Base-by-base conservation (phyloP, 2,113 vertebrate genomes). In the Pseudorhombus dupliciocellatus region DNA sequence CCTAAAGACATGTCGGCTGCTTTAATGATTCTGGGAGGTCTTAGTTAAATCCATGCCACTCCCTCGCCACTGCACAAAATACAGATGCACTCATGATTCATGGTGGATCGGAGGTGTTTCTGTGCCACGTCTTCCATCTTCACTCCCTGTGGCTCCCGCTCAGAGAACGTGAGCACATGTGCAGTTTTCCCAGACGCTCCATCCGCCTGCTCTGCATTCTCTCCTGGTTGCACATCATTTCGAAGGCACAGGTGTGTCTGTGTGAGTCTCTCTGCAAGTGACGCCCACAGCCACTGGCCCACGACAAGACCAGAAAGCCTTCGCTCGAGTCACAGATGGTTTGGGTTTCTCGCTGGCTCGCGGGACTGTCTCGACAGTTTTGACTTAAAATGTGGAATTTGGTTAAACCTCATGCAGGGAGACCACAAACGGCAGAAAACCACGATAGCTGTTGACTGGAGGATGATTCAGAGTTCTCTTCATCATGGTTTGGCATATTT, bases 301-400 rank as follows among this genome's bases (percentile, higher is more conserved):
- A 24, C 46, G 26, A 72, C 50, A 22, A 67, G 24, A 71, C 57
- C 58, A 55, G 42, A 37, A 74, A 53, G 40, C 59, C 37, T 73
- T 69, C 21, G 30, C 61, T 72, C 72, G 73, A 61, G 66, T 76
- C 70, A 74, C 70, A 85, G 55, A 77, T 85, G 85, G 80, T 63
- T 77, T 58, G 46, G 66, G 71, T 77, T 58, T 40, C 67, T 52
- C 28, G 55, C 57, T 75, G 63, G 65, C 69, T 68, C 60, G 40
- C 60, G 53, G 56, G 59, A 52, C 53, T 26, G 56, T 80, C 65
- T 70, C 48, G 0, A 28, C 60, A 76, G 72, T 53, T 58, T 67
- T 70, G 42, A 31, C 25, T 70, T 64, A 70, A 67, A 80, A 20
- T 34, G 54, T 55, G 10, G 69, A 69, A 73, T 73, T 56, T 50